Base-by-base conservation (phyloP, 37 sponge, comb jelly and placozoan species). In the Aplysina aerophoba region DNA sequence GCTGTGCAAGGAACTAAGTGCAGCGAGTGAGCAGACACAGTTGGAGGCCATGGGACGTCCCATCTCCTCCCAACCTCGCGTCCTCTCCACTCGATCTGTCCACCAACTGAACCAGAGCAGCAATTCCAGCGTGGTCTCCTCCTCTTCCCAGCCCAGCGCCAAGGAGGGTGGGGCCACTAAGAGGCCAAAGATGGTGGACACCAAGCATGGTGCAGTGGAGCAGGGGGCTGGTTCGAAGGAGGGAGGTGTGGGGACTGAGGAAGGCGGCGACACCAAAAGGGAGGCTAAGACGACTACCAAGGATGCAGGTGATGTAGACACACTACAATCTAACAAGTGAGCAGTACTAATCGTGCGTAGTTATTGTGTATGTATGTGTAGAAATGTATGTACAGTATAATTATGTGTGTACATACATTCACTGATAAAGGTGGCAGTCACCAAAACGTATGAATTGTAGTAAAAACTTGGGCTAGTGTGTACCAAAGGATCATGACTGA, bases 21-120 rank as follows among this genome's bases (percentile, higher is more conserved):
- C 2, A 31, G 69, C 16, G 71, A 34, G 73, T 0, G 21, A n/a
- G 8, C 28, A 57, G 24, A 60, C 74, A 19, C 63, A 39, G 74
- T 63, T 94, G 55, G 73, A 88, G 62, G 94, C 94, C 4, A 75
- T 65, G 55, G 94, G 94, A 28, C 50, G 91, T 25, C 91, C 94
- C 6, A 58, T 94, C 24, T 86, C 94, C 36, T 31, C 87, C 11
- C 81, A 80, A 21, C 30, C 72, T 24, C 75, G 82, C 22, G 25
- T 34, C 66, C 73, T 20, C 61, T 53, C 55, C 84, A 69, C 16
- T 83, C 58, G 87, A 6, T 86, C 33, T 38, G 35, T 33, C 63
- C 83, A n/a, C 65, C 30, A 58, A 41, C 57, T 33, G 34, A 20
- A 3, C 33, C 31, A 8, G 34, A 20, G 36, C 11, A 27, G 24